These are phyloP conservation scores for Zosterops lateralis DNA, from an alignment of 2,113 vertebrate genomes.

Conservation along the genomic window DNA sequence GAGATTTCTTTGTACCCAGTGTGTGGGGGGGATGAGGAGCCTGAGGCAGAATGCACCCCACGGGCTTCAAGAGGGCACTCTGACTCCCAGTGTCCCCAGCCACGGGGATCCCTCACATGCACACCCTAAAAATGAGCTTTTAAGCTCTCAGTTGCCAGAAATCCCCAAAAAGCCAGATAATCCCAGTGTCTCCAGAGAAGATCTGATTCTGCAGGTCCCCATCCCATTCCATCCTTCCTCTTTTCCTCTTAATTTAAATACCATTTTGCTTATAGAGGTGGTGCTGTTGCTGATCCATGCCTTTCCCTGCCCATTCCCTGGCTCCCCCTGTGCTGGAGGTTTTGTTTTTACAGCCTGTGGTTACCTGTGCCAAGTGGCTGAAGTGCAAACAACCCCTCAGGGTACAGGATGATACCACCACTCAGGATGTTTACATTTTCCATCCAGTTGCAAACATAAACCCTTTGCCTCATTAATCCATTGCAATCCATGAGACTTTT, in stretches of 20 bases:
- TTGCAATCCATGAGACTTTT: slow-evolving; percentile 38
- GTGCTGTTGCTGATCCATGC: accelerated
- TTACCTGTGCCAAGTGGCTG: slow-evolving; percentile 45
- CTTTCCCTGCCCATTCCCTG: background rate
- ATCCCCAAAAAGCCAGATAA: background rate
- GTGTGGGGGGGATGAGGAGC: background rate
- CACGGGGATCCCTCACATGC: accelerated
- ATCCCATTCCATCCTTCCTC: background rate
- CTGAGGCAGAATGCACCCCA: accelerated
- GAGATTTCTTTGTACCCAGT: background rate
- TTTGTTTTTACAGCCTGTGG: background rate
- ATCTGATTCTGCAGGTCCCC: accelerated
- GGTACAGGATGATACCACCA: slow-evolving; percentile 68
- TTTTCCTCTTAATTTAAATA: background rate
- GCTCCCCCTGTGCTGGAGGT: background rate
- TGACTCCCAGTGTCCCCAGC: background rate
- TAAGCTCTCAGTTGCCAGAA: background rate
- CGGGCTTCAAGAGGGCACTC: accelerated
- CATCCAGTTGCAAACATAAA: slow-evolving; percentile 71
- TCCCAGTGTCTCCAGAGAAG: background rate
- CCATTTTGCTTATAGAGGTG: accelerated
- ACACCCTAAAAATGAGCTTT: background rate
- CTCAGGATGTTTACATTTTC: slow-evolving; percentile 64
- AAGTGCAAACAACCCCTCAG: slow-evolving; percentile 48
- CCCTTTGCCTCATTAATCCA: slow-evolving; percentile 80